These are phyloP conservation scores for Periophthalmodon schlosseri DNA, from an alignment of 2,113 vertebrate genomes.

Conservation along the genomic window DNA sequence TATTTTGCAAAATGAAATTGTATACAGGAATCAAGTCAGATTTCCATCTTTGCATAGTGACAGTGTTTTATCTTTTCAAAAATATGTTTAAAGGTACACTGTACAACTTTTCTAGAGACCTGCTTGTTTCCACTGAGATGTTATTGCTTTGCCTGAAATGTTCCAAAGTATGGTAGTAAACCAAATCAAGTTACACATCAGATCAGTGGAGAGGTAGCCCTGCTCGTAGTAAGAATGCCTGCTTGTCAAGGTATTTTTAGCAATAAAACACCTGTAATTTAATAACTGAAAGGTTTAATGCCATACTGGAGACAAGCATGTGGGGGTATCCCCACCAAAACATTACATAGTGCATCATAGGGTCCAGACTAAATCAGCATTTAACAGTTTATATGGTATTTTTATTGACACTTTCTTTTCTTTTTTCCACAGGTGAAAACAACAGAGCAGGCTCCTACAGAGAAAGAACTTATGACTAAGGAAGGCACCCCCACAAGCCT, in stretches of 20 bases:
- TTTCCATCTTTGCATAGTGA: too few species aligned
- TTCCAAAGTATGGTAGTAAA: neutral
- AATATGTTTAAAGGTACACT: neutral
- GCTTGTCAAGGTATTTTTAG: neutral
- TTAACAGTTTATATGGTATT: neutral
- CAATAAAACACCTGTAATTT: neutral
- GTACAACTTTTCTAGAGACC: neutral
- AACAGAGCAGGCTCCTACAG: slow-evolving; percentile 75
- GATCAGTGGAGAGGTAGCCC: neutral
- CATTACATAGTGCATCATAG: neutral
- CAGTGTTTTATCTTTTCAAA: neutral
- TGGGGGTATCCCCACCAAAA: neutral
- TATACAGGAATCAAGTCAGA: neutral
- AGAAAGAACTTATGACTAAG: slow-evolving; percentile 77
- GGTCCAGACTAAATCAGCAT: neutral
- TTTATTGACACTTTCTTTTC: neutral
- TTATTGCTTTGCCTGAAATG: neutral
- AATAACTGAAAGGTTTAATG: neutral
- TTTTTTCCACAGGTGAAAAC: slow-evolving; percentile 74
- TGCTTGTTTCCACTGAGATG: neutral
- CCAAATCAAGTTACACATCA: neutral
- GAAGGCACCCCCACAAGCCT: slow-evolving; percentile 87
- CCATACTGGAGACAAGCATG: neutral
- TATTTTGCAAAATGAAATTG: neutral
- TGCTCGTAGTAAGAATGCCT: neutral